phyloP scores from a whole-genome alignment of 2,888 invertebrate genomes.

The Mesopsocus fuscifrons region DNA sequence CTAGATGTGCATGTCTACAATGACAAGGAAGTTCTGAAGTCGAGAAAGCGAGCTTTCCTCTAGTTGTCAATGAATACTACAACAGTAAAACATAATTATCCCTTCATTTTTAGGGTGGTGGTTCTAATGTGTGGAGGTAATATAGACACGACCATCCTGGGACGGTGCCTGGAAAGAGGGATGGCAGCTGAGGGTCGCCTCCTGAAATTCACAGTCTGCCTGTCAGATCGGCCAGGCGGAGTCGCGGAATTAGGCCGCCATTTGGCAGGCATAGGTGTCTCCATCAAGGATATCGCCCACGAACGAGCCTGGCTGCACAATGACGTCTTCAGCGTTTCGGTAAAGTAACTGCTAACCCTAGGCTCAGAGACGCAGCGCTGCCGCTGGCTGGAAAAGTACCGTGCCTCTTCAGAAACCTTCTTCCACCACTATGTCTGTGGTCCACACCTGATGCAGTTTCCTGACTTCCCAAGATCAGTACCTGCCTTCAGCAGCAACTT shows the following conservation, averaged over 20 bases:
- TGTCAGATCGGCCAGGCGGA: constrained; percentile 74
- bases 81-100: too few species aligned
- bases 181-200: constrained; percentile 70
- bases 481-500: too few species aligned
- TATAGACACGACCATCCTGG: constrained; percentile 80
- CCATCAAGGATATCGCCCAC: constrained; percentile 89
- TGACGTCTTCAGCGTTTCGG: constrained; percentile 67
- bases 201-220: constrained; percentile 53
- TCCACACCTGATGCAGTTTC: too few species aligned
- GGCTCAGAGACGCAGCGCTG: background rate
- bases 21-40: too few species aligned
- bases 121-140: constrained; percentile 73
- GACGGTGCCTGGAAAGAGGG: constrained; percentile 72
- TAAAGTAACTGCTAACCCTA: constrained; percentile 18
- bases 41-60: too few species aligned
- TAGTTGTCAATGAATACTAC: too few species aligned
- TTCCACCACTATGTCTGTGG: background rate
- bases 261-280: constrained; percentile 58
- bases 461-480: too few species aligned
- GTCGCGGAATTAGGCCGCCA: constrained; percentile 67
- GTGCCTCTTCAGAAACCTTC: background rate
- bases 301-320: constrained; percentile 85
- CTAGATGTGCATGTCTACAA: too few species aligned
- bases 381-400: background rate
- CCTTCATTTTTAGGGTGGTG: constrained; percentile 44